Evolutionary conservation across 2,797 vertebrate species (phyloP), one percentile per base, ranked within the genome.

Genomic region (Podarcis siculus): DNA sequence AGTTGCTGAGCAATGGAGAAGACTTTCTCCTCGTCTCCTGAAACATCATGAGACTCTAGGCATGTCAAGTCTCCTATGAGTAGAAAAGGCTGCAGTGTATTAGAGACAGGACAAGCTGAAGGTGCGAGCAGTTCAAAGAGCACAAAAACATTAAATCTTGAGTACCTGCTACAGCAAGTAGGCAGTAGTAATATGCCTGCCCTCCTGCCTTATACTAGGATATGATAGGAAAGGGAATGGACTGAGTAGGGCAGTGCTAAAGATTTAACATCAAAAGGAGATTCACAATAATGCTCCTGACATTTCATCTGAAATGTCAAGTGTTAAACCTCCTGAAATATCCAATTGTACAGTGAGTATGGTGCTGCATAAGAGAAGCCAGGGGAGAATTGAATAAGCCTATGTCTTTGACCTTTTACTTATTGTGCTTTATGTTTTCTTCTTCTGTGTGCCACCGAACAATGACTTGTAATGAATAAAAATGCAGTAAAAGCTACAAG

Each of bases 231-330:
- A 89, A 83, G 17, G 5, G 8, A 17, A 12, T 87, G 17, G 69
- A 89, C 80, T 69, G 76, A 90, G 86, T n/a, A 77, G 88, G 32
- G 72, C 76, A 61, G 72, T 82, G 95, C 86, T 91, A 89, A 91
- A 87, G 82, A 90, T 92, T 93, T 94, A 81, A 86, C 91, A 85
- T 90, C 1, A 1, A 89, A 77, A 61, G 5, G 30, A 15, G 75
- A 75, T 94, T 91, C 89, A 88, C 89, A 94, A 83, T 92, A 91
- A 87, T 87, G 0, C 90, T 93, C 85, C 85, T 95, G 95, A 91
- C 89, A 92, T 95, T 95, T 95, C 86, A 91, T 94, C 89, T 93
- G 90, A 87, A 96, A 96, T 95, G 94, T 94, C 94, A 95, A 93
- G 85, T 93, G 83, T 90, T 95, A 89, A 93, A 92, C 81, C 87